Percentiles rank a stretch among this genome's conserved stretches.
These are phyloP conservation scores for Gambusia affinis DNA, from an alignment of 2,113 vertebrate species.

Conservation along the genomic window DNA sequence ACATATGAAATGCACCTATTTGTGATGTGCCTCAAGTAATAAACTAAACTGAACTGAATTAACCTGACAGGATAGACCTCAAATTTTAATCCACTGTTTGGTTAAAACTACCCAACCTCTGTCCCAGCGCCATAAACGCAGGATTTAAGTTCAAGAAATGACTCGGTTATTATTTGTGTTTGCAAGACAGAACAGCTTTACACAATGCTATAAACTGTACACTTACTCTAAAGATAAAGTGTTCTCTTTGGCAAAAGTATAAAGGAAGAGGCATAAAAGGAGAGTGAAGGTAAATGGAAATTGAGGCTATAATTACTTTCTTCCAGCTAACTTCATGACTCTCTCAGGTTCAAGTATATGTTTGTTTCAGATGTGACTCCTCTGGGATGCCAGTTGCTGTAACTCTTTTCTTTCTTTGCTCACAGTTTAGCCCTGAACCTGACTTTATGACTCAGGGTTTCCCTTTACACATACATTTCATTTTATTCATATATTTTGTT, in stretches of 20 bases:
- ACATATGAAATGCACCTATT: neutral
- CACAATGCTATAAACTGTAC: neutral
- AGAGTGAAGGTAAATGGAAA: constrained; percentile 22
- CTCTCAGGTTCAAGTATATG: constrained; percentile 45
- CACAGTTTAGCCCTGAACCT: constrained; percentile 31
- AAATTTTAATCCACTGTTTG: too few relatives aligned
- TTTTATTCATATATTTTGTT: neutral
- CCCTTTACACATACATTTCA: constrained; percentile 6
- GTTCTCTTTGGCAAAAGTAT: constrained; percentile 1
- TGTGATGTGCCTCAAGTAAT: neutral
- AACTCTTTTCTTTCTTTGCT: constrained; percentile 43
- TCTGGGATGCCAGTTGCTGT: constrained; percentile 32
- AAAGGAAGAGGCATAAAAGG: neutral
- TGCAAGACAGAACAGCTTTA: neutral
- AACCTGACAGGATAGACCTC: too few relatives aligned
- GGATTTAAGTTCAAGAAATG: neutral
- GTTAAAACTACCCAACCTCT: too few relatives aligned
- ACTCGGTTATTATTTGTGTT: neutral
- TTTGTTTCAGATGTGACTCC: constrained; percentile 61
- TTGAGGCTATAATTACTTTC: constrained; percentile 36
- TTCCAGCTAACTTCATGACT: constrained; percentile 36
- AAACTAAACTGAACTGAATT: too few relatives aligned
- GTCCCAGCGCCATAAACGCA: neutral
- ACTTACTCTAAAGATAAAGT: neutral
- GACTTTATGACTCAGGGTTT: constrained; percentile 37